Percentiles rank a stretch among this genome's conserved stretches.
phyloP scores from a whole-genome alignment of 2,113 vertebrate species.

The Ophthalmolycus amberensis region DNA sequence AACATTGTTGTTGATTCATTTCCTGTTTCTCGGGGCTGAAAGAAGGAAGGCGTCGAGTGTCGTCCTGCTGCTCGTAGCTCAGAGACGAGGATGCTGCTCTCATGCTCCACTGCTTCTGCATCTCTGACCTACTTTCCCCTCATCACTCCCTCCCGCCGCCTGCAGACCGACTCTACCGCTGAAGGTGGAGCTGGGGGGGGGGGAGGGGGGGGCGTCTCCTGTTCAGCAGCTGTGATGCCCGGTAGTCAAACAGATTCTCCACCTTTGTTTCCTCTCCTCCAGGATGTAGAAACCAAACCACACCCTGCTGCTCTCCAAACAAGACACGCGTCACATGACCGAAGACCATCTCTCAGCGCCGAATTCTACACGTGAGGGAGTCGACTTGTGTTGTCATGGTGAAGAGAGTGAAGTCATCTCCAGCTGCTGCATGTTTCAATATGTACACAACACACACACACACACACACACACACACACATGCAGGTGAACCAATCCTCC shows the following conservation, averaged over 20 bases:
- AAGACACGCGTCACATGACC: not conserved
- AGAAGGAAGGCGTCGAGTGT: slow-evolving; percentile 4
- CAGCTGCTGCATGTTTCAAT: slow-evolving; percentile 63
- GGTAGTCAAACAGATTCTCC: not conserved
- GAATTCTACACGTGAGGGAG: slow-evolving; percentile 45
- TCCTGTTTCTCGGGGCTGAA: not conserved
- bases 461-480: slow-evolving; percentile 46
- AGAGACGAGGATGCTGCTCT: slow-evolving; percentile 73
- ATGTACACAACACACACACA: slow-evolving; percentile 35
- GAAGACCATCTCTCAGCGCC: not conserved
- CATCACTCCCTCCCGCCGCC: slow-evolving; percentile 29
- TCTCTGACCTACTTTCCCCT: slow-evolving; percentile 81
- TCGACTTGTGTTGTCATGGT: slow-evolving; percentile 38
- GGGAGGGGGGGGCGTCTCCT: too few species aligned
- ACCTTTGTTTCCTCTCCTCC: slow-evolving; percentile 40
- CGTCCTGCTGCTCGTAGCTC: slow-evolving; percentile 22
- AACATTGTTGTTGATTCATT: not conserved
- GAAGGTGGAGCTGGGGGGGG: not conserved
- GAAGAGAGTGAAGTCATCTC: slow-evolving; percentile 33
- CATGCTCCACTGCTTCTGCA: slow-evolving; percentile 72
- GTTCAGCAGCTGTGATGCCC: not conserved
- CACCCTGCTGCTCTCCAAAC: slow-evolving; percentile 19
- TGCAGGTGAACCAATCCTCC: slow-evolving; percentile 51
- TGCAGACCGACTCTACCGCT: slow-evolving; percentile 47
- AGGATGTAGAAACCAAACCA: slow-evolving; percentile 37